These are phyloP conservation scores for Pitta sordida DNA, from an alignment of 2,113 vertebrate species.

Conservation along the genomic window DNA sequence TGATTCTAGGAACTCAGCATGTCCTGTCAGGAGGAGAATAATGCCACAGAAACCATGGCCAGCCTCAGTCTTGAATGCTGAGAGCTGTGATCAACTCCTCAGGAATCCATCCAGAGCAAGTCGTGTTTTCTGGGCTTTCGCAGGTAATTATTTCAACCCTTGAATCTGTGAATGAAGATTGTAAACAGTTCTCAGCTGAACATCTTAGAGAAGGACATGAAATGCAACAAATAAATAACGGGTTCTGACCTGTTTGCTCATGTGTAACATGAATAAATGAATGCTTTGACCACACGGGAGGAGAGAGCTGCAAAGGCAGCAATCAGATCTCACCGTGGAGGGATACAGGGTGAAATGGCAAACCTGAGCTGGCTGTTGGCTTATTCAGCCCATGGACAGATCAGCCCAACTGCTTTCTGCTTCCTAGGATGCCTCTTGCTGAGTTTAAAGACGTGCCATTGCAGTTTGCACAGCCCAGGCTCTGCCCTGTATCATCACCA, in stretches of 20 bases:
- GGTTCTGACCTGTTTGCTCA: neutral
- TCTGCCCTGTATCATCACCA: neutral
- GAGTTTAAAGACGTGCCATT: neutral
- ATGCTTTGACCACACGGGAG: neutral
- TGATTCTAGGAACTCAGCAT: conserved; percentile 22
- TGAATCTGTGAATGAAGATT: neutral
- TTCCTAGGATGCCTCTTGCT: neutral
- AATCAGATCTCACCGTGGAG: neutral
- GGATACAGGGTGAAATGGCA: neutral
- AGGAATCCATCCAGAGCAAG: neutral
- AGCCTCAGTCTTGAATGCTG: neutral
- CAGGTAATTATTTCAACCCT: neutral
- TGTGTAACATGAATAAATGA: neutral
- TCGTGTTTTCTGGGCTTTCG: neutral
- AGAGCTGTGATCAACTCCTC: neutral
- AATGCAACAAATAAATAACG: neutral
- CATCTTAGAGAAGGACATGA: neutral
- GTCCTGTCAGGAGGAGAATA: conserved; percentile 17
- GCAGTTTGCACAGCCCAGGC: neutral
- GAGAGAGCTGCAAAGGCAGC: neutral
- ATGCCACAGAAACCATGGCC: neutral
- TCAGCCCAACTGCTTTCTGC: neutral
- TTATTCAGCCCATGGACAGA: neutral
- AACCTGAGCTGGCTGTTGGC: neutral
- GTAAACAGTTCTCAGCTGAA: neutral